Conservation (phyloP, 2,113 vertebrate genomes). For the Hippopotamus amphibius region DNA sequence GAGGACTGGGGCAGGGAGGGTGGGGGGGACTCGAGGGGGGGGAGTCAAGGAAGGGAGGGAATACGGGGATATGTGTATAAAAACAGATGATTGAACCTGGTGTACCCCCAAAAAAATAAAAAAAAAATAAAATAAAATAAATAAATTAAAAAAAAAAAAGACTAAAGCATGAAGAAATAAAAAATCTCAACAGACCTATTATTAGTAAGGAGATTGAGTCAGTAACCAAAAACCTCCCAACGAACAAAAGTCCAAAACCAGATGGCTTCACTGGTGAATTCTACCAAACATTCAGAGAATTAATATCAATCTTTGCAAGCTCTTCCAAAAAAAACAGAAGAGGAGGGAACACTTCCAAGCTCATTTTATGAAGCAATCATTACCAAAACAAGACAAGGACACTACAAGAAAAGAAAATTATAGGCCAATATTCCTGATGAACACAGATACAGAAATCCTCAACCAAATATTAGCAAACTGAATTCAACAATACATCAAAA, state of each 20-base stretch:
- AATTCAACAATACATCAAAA: not conserved
- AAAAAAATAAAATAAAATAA: too few relatives aligned
- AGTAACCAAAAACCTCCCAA: not conserved
- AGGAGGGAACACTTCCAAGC: not conserved
- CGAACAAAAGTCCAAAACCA: not conserved
- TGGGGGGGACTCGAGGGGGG: too few relatives aligned
- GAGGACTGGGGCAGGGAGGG: too few relatives aligned
- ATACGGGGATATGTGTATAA: too few relatives aligned
- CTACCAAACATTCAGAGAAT: not conserved
- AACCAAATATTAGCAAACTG: not conserved
- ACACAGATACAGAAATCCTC: not conserved
- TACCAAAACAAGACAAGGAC: not conserved
- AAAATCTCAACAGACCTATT: not conserved
- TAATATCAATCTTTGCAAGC: not conserved
- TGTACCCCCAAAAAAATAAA: too few relatives aligned
- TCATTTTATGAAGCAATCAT: not conserved
- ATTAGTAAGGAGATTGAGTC: not conserved
- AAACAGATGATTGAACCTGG: too few relatives aligned
- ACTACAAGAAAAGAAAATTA: not conserved
- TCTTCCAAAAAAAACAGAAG: not conserved
- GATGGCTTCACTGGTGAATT: not conserved
- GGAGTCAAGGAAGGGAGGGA: too few relatives aligned
- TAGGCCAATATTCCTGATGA: not conserved
- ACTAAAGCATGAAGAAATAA: not conserved
- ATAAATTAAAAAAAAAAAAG: too few relatives aligned